Percentiles rank a stretch among this genome's conserved stretches.
These are phyloP conservation scores for Augochlorella aurata DNA, from an alignment of 2,888 invertebrate species.

Conservation along the genomic window DNA sequence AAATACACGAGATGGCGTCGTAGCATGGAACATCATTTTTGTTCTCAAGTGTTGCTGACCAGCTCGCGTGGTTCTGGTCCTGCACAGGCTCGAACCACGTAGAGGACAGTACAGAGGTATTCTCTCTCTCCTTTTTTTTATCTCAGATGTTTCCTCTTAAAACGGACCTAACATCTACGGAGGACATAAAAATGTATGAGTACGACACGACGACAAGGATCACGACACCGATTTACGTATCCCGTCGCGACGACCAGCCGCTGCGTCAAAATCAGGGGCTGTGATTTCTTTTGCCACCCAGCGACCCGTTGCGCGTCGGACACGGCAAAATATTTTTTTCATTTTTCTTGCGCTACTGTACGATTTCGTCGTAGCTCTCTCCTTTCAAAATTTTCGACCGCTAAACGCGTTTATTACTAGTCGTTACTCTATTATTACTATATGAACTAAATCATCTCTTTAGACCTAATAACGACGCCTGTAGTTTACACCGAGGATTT, in stretches of 20 bases:
- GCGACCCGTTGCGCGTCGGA: constrained; percentile 7
- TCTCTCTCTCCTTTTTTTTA: background rate
- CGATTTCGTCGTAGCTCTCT: constrained; percentile 21
- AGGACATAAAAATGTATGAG: constrained; percentile 63
- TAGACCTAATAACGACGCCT: constrained; percentile 45
- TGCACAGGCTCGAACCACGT: constrained; percentile 66
- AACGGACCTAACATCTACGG: constrained; percentile 55
- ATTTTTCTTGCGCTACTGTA: constrained; percentile 31
- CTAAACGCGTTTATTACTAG: constrained; percentile 42
- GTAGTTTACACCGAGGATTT: constrained; percentile 46
- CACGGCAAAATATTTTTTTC: constrained; percentile 41
- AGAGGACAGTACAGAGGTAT: constrained; percentile 12
- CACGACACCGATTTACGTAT: constrained; percentile 66
- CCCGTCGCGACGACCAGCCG: constrained; percentile 23
- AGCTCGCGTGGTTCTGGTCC: constrained; percentile 54
- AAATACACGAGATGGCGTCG: constrained; percentile 37
- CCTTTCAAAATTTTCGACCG: constrained; percentile 27
- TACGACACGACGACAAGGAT: constrained; percentile 67
- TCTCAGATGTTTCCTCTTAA: background rate
- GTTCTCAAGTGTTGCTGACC: constrained; percentile 12
- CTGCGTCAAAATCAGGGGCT: constrained; percentile 43
- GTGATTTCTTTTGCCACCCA: constrained; percentile 31
- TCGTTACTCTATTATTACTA: constrained; percentile 47
- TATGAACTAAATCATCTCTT: constrained; percentile 37
- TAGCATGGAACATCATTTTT: constrained; percentile 38